Evolutionary conservation across 2,797 vertebrate species (phyloP), one percentile per base, ranked within the genome.

Genomic region (Melanitta fusca): DNA sequence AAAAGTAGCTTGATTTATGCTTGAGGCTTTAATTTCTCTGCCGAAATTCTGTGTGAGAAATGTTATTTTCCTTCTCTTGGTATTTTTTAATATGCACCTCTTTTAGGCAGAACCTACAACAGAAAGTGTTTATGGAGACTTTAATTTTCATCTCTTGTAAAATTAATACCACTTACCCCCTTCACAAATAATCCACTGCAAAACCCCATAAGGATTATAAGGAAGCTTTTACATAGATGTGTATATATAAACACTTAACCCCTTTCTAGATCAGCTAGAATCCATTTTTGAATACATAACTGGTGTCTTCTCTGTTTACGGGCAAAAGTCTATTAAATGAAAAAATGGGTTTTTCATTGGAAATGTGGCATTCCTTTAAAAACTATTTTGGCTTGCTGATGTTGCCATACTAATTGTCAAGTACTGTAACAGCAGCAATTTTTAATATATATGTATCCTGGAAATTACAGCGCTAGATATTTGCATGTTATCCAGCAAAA

Each of bases 121-220:
- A 72, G 38, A 66, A 58, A 30, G 61, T 43, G 41, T 80, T 78
- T 88, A 21, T 8, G 56, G 91, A 83, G 38, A 56, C 14, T 79
- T 70, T 58, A 5, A 87, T 91, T 85, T 85, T 75, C 53, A 77
- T 49, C 24, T 77, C 2, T 1, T 1, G 5, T 72, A 84, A 83
- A 94, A 85, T 89, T 74, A 93, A 79, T 41, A 32, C 72, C 47
- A 68, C 68, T 97, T 92, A 88, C 2, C 69, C 89, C 57, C 43
- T 93, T 47, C 58, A 51, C 43, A 80, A 82, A 56, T 34, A 45
- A 5, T 27, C 6, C 36, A 43, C 24, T n/a, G 39, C 30, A 25
- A 69, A 66, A 9, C 17, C 32, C 53, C 1, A 25, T 8, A 38
- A 71, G 21, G 36, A 30, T 70, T 74, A 17, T 57, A 39, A 75